phyloP scores from a whole-genome alignment of 2,113 vertebrate species.

The Dolichallabes microphthalmus region DNA sequence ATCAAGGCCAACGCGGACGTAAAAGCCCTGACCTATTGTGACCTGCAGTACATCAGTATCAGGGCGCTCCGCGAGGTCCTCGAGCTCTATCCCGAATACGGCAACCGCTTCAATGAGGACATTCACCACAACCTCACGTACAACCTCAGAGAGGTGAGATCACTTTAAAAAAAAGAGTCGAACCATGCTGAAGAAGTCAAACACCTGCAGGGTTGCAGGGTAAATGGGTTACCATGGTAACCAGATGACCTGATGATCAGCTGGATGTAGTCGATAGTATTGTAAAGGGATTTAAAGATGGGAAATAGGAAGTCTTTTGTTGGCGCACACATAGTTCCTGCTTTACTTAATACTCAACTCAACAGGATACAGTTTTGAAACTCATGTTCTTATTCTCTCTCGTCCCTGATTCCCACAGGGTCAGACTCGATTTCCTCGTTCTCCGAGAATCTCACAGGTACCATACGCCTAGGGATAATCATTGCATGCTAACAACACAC shows the following conservation, averaged over 20 bases:
- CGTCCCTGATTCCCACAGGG: slow-evolving; percentile 68
- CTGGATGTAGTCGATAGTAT: not conserved
- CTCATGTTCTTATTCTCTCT: slow-evolving; percentile 11
- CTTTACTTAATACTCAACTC: not conserved
- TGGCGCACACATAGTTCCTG: not conserved
- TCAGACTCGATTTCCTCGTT: slow-evolving; percentile 73
- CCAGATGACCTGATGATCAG: not conserved
- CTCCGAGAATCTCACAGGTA: slow-evolving; percentile 80
- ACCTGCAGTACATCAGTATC: slow-evolving; percentile 88
- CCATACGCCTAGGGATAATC: slow-evolving; percentile 5
- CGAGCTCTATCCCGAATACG: slow-evolving; percentile 88
- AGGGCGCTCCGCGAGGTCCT: slow-evolving; percentile 87
- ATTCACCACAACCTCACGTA: slow-evolving; percentile 92
- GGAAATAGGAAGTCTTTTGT: not conserved
- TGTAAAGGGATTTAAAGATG: not conserved
- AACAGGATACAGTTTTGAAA: not conserved
- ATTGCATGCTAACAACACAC: not conserved
- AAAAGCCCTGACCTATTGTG: slow-evolving; percentile 94
- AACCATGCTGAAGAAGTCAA: not conserved
- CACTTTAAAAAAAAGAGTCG: not conserved
- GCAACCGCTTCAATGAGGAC: slow-evolving; percentile 82
- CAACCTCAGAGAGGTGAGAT: slow-evolving; percentile 85
- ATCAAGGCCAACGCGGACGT: slow-evolving; percentile 93
- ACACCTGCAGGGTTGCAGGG: not conserved
- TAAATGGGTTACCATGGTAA: not conserved